Conservation (phyloP, 2,797 vertebrate genomes). For the Gorsachius magnificus region DNA sequence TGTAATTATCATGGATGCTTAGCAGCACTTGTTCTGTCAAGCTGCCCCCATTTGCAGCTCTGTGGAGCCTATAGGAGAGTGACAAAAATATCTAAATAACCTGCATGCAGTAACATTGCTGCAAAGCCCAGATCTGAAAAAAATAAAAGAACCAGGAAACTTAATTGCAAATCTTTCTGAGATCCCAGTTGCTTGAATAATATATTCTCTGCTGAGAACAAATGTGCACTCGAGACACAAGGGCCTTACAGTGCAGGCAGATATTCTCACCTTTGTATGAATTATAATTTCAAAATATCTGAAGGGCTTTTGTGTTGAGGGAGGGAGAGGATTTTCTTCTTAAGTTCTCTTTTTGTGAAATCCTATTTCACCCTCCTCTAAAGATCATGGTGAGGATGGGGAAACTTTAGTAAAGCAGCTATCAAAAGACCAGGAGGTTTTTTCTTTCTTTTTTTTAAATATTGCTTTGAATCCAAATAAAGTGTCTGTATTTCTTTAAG, state of each 20-base stretch:
- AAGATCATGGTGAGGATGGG: background rate
- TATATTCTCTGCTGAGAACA: background rate
- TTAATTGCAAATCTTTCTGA: background rate
- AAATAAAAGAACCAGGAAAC: background rate
- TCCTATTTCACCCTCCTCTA: constrained; percentile 13
- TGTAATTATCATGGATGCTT: background rate
- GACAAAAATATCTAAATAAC: background rate
- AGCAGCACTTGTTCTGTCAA: background rate
- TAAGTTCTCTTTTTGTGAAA: background rate
- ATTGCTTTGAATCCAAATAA: background rate
- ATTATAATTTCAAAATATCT: background rate
- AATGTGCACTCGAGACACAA: background rate
- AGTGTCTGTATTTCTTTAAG: constrained; percentile 20
- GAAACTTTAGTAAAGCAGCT: background rate
- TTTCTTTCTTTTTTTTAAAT: constrained; percentile 14
- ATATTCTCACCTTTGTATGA: background rate
- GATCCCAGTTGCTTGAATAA: background rate
- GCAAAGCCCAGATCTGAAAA: background rate
- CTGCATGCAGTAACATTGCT: background rate
- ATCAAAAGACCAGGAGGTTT: background rate
- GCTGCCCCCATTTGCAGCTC: background rate
- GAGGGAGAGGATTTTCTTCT: constrained; percentile 18
- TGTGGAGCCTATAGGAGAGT: background rate
- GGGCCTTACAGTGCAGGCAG: background rate
- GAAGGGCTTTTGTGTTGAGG: background rate